Base-by-base conservation (phyloP, 2,888 invertebrate species). In the Parascotia fuliginaria region DNA sequence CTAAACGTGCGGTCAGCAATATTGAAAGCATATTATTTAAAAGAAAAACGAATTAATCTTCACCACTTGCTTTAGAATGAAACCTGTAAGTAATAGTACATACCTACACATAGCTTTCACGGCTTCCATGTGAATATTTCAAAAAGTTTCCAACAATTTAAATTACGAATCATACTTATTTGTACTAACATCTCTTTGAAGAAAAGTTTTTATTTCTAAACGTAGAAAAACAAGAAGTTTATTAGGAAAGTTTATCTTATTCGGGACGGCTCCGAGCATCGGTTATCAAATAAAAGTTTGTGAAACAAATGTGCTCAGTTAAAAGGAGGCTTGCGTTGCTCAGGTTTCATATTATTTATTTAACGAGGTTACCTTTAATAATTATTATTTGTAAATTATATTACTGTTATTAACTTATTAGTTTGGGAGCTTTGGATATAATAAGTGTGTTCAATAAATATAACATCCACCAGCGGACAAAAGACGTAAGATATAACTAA, bases 171-270 rank as follows among this genome's bases (percentile, higher is more conserved):
- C 32, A 56, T 44, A 46, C 43, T 49, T 22, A 38, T 56, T 55
- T 55, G 46, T 50, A 48, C 38, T 27, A 39, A 58, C 53, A 60
- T 59, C 53, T 60, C 55, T 65, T 60, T 59, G 56, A 60, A 47
- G 32, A 36, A 55, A 70, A 65, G 55, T 59, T 58, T 64, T 48
- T 55, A 44, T 55, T 49, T 57, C 40, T 62, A 42, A 55, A 37
- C 40, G 49, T 44, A 63, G 60, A 60, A 60, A 65, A 60, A 62
- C 65, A 65, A 60, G 58, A 70, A 71, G 66, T 74, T 69, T 76
- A 71, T 72, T 65, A 64, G 52, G 41, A 60, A 76, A 77, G 69
- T 74, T 76, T 70, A 64, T 73, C 52, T 65, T 65, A 60, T 65
- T 60, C 55, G 49, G 50, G 43, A 19, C 56, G 52, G 62, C 60